phyloP scores from a whole-genome alignment of 2,113 vertebrate species.

The Forbesichthys agassizii region DNA sequence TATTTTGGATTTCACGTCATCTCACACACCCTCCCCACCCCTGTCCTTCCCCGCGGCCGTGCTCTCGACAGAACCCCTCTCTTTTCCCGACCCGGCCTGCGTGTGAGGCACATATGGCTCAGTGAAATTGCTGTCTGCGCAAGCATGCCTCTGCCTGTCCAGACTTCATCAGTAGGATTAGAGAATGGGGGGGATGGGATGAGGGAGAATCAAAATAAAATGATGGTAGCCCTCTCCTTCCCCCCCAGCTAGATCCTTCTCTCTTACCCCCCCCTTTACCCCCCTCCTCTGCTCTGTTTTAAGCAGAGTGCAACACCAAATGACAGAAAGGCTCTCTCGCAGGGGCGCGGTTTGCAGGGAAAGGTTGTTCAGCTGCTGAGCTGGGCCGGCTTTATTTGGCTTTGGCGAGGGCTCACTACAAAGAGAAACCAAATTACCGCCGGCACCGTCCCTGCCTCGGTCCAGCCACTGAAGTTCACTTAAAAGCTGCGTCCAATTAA shows the following conservation, averaged over 20 bases:
- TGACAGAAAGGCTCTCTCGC: constrained; percentile 79
- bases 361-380: constrained; percentile 56
- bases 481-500: constrained; percentile 67
- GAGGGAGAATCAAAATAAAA: constrained; percentile 91
- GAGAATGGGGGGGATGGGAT: constrained; percentile 81
- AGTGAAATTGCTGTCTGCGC: constrained; percentile 97
- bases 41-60: constrained; percentile 76
- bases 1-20: constrained; percentile 67
- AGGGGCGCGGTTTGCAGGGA: constrained; percentile 59
- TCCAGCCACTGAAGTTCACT: constrained; percentile 45
- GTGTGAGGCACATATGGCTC: constrained; percentile 97
- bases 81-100: constrained; percentile 86
- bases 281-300: constrained; percentile 60
- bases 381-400: constrained; percentile 56
- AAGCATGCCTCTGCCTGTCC: constrained; percentile 98
- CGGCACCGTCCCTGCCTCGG: constrained; percentile 38
- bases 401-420: constrained; percentile 64
- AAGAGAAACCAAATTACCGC: constrained; percentile 67
- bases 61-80: constrained; percentile 90
- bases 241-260: constrained; percentile 58
- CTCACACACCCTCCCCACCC: constrained; percentile 7
- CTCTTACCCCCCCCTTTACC: constrained; percentile 71
- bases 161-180: constrained; percentile 99
- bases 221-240: constrained; percentile 71
- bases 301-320: constrained; percentile 86